Conservation (phyloP, 2,797 vertebrate species). For the Siniperca scherzeri region DNA sequence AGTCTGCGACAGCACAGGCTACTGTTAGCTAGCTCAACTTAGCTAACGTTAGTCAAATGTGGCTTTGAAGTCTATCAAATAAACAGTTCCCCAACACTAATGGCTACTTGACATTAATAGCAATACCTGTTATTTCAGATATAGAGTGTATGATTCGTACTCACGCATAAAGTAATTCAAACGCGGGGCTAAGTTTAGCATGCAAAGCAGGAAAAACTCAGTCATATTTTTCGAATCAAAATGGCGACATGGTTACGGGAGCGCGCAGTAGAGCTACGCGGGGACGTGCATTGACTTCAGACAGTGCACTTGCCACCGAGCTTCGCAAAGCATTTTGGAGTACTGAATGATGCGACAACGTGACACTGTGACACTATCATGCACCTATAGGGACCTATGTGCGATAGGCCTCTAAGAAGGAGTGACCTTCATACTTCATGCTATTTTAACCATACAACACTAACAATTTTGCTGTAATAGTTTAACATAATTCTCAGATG, state of each 20-base stretch:
- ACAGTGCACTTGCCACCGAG: conserved; percentile 12
- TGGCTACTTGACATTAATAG: not conserved
- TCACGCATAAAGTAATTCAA: conserved; percentile 59
- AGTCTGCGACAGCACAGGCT: conserved; percentile 74
- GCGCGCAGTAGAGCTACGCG: conserved; percentile 71
- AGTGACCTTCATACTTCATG: not conserved
- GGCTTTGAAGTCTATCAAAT: conserved; percentile 49
- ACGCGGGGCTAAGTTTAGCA: conserved; percentile 78
- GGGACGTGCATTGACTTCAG: conserved; percentile 66
- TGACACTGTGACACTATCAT: not conserved
- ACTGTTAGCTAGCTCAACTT: conserved; percentile 76
- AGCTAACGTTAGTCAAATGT: conserved; percentile 71
- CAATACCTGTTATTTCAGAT: conserved; percentile 19
- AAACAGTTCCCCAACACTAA: conserved; percentile 21
- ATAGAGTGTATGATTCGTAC: conserved; percentile 38
- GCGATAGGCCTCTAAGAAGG: no score
- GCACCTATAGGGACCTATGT: not conserved
- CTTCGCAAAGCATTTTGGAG: conserved; percentile 12
- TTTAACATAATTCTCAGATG: not conserved
- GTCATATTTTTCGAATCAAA: conserved; percentile 90
- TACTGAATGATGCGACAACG: not conserved
- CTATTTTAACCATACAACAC: not conserved
- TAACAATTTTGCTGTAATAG: not conserved
- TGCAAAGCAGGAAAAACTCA: conserved; percentile 85
- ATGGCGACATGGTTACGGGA: conserved; percentile 85